Base-by-base conservation (phyloP, 2,113 vertebrate species). In the Perccottus glenii region DNA sequence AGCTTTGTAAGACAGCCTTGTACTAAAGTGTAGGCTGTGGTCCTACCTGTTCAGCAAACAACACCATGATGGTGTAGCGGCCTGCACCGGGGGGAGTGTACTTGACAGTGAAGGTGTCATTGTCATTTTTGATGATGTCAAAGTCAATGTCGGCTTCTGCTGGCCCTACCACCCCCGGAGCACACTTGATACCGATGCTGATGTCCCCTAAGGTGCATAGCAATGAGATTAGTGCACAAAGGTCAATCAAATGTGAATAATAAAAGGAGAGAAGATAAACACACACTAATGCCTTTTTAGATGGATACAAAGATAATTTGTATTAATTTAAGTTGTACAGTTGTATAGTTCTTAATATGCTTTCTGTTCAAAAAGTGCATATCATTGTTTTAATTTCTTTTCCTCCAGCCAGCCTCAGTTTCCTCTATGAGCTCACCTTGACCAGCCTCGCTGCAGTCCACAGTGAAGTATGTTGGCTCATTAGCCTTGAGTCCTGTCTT, bases 121-220 rank as follows among this genome's bases (percentile, higher is more conserved):
- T 98, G 91, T 98, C 96, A 0, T 98, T 98, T 90, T 97, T 97
- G 84, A 98, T 98, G 82, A 98, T 98, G 91, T 98, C 96, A 1
- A 98, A 98, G 82, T 98, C 97, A 0, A 98, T 97, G 93, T 98
- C 97, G 0, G 95, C 95, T 86, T 98, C 97, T 0, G 91, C 86
- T 0, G 96, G 96, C 2, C 96, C 96, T 60, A 98, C 93, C 58
- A 98, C 96, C 0, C 96, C 97, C 0, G 96, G 95, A 7, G 95
- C 95, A 0, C 96, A 97, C 79, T 98, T 98, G 86, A 98, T 98
- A 64, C 97, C 97, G 6, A 98, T 98, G 92, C 97, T 98, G 73
- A 98, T 94, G 0, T 98, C 97, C 19, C 97, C 97, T 98, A 85
- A 59, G 61, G 55, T 60, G 73, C 73, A 82, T 63, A 70, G 58